Evolutionary conservation across 2,888 invertebrate genomes (phyloP).

Genomic region (Ptilodon capucinus): DNA sequence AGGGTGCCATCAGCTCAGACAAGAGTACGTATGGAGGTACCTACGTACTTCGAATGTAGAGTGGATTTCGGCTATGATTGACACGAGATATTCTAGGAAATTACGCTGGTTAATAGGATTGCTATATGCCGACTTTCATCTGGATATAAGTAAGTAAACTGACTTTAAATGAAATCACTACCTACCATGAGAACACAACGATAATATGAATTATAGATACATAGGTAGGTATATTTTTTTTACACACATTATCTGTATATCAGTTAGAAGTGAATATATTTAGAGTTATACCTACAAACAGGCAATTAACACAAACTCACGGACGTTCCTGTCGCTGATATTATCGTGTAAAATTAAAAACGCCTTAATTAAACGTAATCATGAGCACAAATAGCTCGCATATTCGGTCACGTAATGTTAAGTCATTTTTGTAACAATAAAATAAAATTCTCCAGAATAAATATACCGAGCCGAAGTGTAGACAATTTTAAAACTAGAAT

Average conservation of each 20-base stretch:
- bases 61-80: too few relatives aligned
- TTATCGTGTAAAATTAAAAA: constrained; percentile 27
- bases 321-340: constrained; percentile 13
- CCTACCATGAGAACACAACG: too few relatives aligned
- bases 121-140: too few relatives aligned
- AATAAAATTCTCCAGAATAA: not conserved
- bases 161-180: too few relatives aligned
- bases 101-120: too few relatives aligned
- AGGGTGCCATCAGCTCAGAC: too few relatives aligned
- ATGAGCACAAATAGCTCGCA: constrained; percentile 27
- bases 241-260: not conserved
- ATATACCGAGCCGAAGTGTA: not conserved
- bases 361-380: constrained; percentile 33
- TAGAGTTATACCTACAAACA: constrained; percentile 13
- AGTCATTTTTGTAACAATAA: not conserved
- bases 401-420: constrained; percentile 5
- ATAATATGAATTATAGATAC: not conserved
- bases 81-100: too few relatives aligned
- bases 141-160: too few relatives aligned
- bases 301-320: constrained; percentile 29
- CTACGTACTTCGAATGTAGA: too few relatives aligned
- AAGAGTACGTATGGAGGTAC: too few relatives aligned
- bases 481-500: constrained; percentile 1
- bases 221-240: too few relatives aligned
- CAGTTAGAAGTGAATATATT: not conserved